Percentiles rank a stretch among this genome's conserved stretches.
phyloP scores from a whole-genome alignment of 2,113 vertebrate genomes.

The Leucosticte australis region DNA sequence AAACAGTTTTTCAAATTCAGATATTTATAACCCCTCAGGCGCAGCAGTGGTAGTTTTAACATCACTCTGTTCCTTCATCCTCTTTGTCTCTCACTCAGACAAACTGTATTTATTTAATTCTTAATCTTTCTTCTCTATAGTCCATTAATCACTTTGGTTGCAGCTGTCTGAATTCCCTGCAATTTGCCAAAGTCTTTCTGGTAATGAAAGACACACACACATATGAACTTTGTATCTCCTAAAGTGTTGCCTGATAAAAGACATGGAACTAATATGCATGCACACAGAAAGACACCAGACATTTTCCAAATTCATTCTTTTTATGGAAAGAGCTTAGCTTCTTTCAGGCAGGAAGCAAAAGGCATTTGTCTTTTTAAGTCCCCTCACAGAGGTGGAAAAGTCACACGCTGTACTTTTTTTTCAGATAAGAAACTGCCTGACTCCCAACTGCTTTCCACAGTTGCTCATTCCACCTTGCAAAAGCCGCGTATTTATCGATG shows the following conservation, averaged over 20 bases:
- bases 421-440: conserved; percentile 10
- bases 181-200: neutral
- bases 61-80: neutral
- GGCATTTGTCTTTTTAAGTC: neutral
- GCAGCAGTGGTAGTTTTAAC: neutral
- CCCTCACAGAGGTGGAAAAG: neutral
- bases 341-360: conserved; percentile 20
- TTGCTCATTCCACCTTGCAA: neutral
- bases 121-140: neutral
- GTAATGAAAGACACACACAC: neutral
- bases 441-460: neutral
- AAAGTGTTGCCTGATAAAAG: neutral
- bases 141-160: conserved; percentile 1
- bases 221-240: neutral
- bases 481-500: neutral
- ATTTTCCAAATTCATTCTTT: conserved; percentile 9
- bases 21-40: neutral
- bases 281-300: neutral
- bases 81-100: neutral
- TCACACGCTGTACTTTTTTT: neutral
- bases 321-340: neutral
- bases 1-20: neutral
- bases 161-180: neutral
- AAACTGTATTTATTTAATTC: neutral
- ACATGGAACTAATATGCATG: neutral